Evolutionary conservation across 2,797 vertebrate species (phyloP), one percentile per base, ranked within the genome.

Genomic region (Melanotaenia parkinsoni): DNA sequence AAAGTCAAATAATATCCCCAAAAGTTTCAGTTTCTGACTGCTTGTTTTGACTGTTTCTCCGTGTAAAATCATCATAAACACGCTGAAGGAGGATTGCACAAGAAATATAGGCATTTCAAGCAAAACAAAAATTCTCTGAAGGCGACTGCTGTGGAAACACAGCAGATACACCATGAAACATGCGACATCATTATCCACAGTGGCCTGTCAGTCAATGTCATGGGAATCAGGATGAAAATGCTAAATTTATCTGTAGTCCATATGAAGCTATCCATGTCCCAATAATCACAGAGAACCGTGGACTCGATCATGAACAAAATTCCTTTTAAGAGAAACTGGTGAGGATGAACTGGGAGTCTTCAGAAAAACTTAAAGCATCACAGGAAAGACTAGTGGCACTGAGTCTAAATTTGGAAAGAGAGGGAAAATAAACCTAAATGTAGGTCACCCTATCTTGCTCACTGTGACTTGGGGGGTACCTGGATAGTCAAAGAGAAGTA

Each of bases 201-300:
- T 35, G 11, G 62, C 75, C 85, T 91, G 92, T 90, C 89, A 90
- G 82, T 93, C 88, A 88, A 37, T 65, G 87, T 74, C 82, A 83
- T 81, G 82, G 67, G 79, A 69, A 79, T 33, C n/a, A 66, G 70
- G 73, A 76, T 63, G 76, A 66, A 68, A 70, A 22, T 75, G 64
- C 88, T 86, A 88, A 84, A 88, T 86, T 84, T 88, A 90, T 70
- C 77, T 57, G 66, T 70, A 38, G 81, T 68, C 71, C 2, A 1
- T 68, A 72, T 58, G 62, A 84, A 73, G 51, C 71, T 62, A 51
- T 60, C 58, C 50, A 13, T 70, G 79, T 59, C 76, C 45, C 53
- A 45, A 65, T 62, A 74, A 86, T 82, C 61, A 66, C 30, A 57
- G 30, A 67, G 8, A 45, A 72, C 22, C 43, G 11, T 65, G 79